phyloP scores from a whole-genome alignment of 1,140 invertebrate genomes.

The Drosophila pallidifrons region DNA sequence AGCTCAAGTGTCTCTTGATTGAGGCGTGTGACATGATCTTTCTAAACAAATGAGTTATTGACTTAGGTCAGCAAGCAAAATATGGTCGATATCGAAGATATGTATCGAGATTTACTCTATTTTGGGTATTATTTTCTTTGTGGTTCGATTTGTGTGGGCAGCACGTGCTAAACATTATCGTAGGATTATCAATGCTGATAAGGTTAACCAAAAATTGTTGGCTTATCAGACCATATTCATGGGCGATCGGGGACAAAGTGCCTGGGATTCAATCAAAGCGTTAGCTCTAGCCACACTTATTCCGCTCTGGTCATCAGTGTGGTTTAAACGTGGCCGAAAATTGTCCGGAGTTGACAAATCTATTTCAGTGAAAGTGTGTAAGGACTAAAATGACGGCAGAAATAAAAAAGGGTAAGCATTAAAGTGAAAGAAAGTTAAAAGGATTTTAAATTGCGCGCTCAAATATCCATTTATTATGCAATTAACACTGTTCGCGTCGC shows the following conservation, averaged over 20 bases:
- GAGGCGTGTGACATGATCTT: neutral
- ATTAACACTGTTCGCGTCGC: neutral
- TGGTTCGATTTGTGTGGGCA: neutral
- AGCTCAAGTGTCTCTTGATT: neutral
- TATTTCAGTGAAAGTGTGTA: neutral
- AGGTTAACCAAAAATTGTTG: conserved; percentile 11
- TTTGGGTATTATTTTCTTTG: neutral
- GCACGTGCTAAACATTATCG: conserved; percentile 13
- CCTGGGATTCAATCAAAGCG: neutral
- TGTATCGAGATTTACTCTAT: neutral
- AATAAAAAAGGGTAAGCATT: conserved; percentile 24
- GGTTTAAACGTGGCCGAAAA: conserved; percentile 21
- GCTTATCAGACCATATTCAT: conserved; percentile 27
- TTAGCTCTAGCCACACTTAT: conserved; percentile 23
- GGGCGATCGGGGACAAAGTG: conserved; percentile 27
- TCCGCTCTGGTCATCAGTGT: conserved; percentile 3
- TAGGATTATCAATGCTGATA: conserved; percentile 40
- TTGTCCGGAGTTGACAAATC: neutral
- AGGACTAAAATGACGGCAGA: conserved; percentile 28
- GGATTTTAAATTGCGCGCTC: neutral
- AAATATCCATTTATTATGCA: neutral
- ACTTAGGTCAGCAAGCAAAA: conserved; percentile 12
- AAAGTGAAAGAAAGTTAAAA: neutral
- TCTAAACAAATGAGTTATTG: conserved; percentile 1
- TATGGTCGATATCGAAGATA: neutral